A percentile compares a stretch with the other conserved stretches of the same genome.
These are phyloP conservation scores for Vultur gryphus DNA, from an alignment of 2,797 vertebrate species.

Conservation along the genomic window DNA sequence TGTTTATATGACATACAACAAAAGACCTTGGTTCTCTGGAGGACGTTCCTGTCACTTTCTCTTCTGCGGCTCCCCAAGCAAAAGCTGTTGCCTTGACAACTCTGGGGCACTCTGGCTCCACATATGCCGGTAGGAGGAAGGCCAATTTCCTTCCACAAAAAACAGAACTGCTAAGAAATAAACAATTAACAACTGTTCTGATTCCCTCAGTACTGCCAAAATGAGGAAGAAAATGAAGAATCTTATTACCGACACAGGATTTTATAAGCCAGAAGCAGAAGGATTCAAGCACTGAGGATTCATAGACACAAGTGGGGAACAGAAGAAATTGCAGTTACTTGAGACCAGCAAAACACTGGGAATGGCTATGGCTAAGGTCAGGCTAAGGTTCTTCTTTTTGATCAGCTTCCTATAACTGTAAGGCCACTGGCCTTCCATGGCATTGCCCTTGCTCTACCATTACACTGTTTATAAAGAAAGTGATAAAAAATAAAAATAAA, in stretches of 20 bases:
- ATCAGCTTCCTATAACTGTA: neutral
- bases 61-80: slow-evolving; percentile 55
- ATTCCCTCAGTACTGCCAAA: neutral
- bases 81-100: slow-evolving; percentile 76
- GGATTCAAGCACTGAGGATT: neutral
- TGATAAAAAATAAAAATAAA: neutral
- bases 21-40: slow-evolving; percentile 41
- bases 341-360: neutral
- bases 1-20: slow-evolving; percentile 24
- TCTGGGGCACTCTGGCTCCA: slow-evolving; percentile 56
- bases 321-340: neutral
- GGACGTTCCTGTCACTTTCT: slow-evolving; percentile 44
- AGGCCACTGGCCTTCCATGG: neutral
- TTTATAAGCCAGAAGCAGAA: slow-evolving; percentile 23
- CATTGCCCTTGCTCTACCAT: neutral
- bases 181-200: neutral
- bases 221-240: neutral
- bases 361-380: neutral
- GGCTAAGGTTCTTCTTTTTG: neutral
- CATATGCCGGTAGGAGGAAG: slow-evolving; percentile 16
- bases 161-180: slow-evolving; percentile 49
- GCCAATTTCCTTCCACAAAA: slow-evolving; percentile 62
- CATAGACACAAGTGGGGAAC: neutral
- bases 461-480: neutral
- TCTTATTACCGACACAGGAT: neutral